Evolutionary conservation across 2,888 invertebrate species (phyloP).

Genomic region (Ceramica pisi): DNA sequence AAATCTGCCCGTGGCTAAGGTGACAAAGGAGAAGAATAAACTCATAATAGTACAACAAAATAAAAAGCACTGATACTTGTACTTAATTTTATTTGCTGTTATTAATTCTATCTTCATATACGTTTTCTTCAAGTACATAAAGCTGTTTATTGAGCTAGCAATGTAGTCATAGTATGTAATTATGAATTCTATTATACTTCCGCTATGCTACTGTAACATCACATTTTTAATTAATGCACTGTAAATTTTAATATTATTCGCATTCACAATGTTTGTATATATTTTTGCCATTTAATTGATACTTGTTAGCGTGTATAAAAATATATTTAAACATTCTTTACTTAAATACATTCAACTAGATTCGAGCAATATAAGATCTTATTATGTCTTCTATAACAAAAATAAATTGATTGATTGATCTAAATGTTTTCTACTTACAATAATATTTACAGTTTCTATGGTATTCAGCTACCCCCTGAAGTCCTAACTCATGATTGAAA

Average conservation of each 20-base stretch:
- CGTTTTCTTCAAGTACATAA: conserved; percentile 50
- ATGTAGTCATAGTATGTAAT: conserved; percentile 36
- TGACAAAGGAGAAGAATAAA: conserved; percentile 96
- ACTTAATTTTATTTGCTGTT: conserved; percentile 65
- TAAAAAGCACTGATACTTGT: conserved; percentile 85
- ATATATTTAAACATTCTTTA: conserved; percentile 55
- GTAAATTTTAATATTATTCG: conserved; percentile 45
- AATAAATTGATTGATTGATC: conserved; percentile 42
- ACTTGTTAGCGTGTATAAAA: conserved; percentile 51
- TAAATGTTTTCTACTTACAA: conserved; percentile 42
- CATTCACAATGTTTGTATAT: conserved; percentile 55
- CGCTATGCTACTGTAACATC: conserved; percentile 28
- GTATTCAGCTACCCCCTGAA: conserved; percentile 4
- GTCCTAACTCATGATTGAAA: conserved; percentile 89
- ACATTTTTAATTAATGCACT: conserved; percentile 35
- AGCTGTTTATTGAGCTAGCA: conserved; percentile 45
- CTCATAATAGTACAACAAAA: conserved; percentile 94
- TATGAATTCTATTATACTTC: conserved; percentile 35
- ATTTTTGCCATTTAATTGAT: conserved; percentile 52
- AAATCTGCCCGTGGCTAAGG: conserved; percentile 93
- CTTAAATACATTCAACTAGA: conserved; percentile 26
- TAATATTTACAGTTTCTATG: conserved; percentile 49
- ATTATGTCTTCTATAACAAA: conserved; percentile 20
- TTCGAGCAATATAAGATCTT: conserved; percentile 43
- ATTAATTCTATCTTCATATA: conserved; percentile 64